A percentile compares a stretch with the other conserved stretches of the same genome.
Conservation (phyloP, 2,888 invertebrate species). For the Scelioninae gen. 1 region DNA sequence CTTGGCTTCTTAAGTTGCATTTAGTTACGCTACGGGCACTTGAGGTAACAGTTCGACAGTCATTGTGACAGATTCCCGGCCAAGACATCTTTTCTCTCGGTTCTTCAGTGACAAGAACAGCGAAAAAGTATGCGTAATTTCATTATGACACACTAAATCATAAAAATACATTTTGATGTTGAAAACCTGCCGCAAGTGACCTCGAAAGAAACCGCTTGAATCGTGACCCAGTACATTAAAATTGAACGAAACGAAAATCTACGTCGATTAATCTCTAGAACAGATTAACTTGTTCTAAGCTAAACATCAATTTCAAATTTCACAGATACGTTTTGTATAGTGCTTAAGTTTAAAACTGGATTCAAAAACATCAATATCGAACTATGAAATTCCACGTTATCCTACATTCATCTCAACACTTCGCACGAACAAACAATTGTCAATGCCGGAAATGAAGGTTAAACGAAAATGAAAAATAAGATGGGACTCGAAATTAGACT, state of each 20-base stretch:
- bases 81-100: not conserved
- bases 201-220: constrained; percentile 2
- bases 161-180: constrained; percentile 28
- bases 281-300: constrained; percentile 47
- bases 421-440: not conserved
- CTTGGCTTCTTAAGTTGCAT: constrained; percentile 39
- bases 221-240: constrained; percentile 26
- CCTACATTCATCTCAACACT: constrained; percentile 40
- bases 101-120: constrained; percentile 25
- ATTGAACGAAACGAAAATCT: constrained; percentile 53
- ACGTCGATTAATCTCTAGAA: constrained; percentile 45
- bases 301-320: constrained; percentile 58
- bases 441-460: constrained; percentile 2
- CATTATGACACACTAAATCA: constrained; percentile 22
- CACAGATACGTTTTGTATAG: constrained; percentile 32
- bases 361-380: constrained; percentile 72
- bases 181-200: constrained; percentile 2
- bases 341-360: constrained; percentile 27
- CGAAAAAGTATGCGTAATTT: constrained; percentile 18
- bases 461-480: constrained; percentile 6
- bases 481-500: not conserved
- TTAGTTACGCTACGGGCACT: constrained; percentile 15
- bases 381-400: constrained; percentile 68
- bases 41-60: not conserved
- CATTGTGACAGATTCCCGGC: constrained; percentile 24